Base-by-base conservation (phyloP, 35 echinoderm and acorn worm species). In the Apostichopus parvimensis region DNA sequence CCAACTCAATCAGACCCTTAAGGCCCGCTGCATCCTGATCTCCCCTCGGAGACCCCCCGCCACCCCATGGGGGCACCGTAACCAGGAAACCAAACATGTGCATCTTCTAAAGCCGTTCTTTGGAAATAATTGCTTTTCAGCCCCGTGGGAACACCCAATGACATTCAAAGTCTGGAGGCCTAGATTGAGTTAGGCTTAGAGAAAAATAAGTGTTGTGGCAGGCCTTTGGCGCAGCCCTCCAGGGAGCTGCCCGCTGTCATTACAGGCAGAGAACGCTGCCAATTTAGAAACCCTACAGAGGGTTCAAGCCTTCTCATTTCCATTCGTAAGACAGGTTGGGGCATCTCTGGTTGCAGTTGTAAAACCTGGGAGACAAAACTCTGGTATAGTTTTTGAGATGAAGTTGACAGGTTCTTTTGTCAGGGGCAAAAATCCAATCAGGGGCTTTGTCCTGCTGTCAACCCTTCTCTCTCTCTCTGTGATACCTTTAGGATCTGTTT, bases 341-440 rank as follows among this genome's bases (percentile, higher is more conserved):
- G 61, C 86, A 72, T 88, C 86, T 88, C 86, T 66, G 62, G 62
- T 88, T 88, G 86, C 86, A 88, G 86, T 88, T 68, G 22, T 17
- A 88, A 88, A 88, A 62, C 86, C 62, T 66, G 86, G 86, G 86
- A 88, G 86, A 88, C 86, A 88, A 72, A 88, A 88, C 21, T 72
- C 14, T 72, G 60, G 18, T 18, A 72, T 28, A 72, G 15, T 88
- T 18, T 88, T 68, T 68, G 86, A 88, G 86, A 88, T 73, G 68
- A 88, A 88, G 57, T 88, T 88, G 86, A 88, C 86, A 88, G 86
- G 86, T 88, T 88, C 86, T 88, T 88, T 88, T 88, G 86, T 88
- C 86, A 66, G 86, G 86, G 86, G 86, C 61, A 88, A 68, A 45
- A 88, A 88, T 88, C 86, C 68, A 88, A 88, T 88, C 86, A 72